These are phyloP conservation scores for Patella ulyssiponensis DNA, from an alignment of 2,888 invertebrate genomes.

Conservation along the genomic window DNA sequence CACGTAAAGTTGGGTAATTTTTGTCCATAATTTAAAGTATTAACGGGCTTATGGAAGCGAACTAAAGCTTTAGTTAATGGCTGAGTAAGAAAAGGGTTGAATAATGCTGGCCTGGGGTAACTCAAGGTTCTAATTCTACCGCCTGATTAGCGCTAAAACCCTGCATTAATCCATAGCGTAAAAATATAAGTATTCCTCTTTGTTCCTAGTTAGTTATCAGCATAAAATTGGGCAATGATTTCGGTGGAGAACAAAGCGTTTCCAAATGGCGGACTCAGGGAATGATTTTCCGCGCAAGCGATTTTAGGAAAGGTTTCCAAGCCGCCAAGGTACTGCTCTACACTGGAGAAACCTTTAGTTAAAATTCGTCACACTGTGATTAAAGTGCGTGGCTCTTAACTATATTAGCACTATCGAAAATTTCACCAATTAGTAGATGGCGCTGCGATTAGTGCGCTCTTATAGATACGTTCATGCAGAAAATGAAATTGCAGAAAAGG, in stretches of 20 bases:
- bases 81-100: not conserved
- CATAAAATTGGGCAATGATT: not conserved
- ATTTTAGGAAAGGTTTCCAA: constrained; percentile 4
- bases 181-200: constrained; percentile 3
- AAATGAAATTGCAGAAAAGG: constrained; percentile 21
- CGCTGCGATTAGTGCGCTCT: constrained; percentile 18
- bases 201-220: not conserved
- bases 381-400: not conserved
- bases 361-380: not conserved
- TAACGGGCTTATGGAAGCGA: constrained; percentile 8
- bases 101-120: not conserved
- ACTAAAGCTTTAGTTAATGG: constrained; percentile 3
- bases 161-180: not conserved
- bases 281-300: constrained; percentile 8
- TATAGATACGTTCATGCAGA: constrained; percentile 22
- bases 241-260: not conserved
- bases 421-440: constrained; percentile 5
- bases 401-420: constrained; percentile 8
- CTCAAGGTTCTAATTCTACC: not conserved
- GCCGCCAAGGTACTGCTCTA: not conserved
- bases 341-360: constrained; percentile 4
- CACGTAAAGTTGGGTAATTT: constrained; percentile 2
- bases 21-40: not conserved
- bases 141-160: constrained; percentile 2
- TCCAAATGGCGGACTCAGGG: constrained; percentile 6